Evolutionary conservation across 2,888 invertebrate species (phyloP).

Genomic region (Lycocerus yunnanus): DNA sequence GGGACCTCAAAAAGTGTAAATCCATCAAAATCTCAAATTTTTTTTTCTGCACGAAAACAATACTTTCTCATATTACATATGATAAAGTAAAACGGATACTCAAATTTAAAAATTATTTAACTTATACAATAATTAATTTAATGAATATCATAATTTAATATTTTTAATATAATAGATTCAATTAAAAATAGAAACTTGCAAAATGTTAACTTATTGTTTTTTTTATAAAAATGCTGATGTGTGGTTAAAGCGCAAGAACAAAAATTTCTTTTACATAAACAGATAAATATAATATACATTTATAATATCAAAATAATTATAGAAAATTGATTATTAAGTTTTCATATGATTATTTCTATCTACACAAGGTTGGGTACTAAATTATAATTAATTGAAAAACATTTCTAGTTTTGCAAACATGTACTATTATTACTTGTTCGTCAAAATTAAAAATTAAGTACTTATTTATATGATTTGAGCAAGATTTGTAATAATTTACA

Average conservation of each 20-base stretch:
- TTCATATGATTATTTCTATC: not conserved
- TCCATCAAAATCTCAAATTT: too few species aligned
- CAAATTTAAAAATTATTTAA: too few species aligned
- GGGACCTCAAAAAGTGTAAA: too few species aligned
- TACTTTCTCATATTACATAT: too few species aligned
- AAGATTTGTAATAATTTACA: too few species aligned
- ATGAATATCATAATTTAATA: too few species aligned
- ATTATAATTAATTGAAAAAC: not conserved
- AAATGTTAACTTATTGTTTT: not conserved
- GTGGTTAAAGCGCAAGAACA: not conserved
- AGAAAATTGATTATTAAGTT: not conserved
- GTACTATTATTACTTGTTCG: not conserved
- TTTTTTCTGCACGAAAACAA: too few species aligned
- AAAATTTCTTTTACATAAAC: not conserved
- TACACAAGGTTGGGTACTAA: not conserved
- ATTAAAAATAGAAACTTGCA: not conserved
- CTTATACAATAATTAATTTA: too few species aligned
- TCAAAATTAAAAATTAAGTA: not conserved
- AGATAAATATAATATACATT: not conserved
- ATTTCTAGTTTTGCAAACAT: not conserved
- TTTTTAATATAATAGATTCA: too few species aligned
- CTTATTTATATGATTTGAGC: not conserved
- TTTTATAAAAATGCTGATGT: not conserved
- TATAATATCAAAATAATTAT: not conserved
- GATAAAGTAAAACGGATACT: too few species aligned